These are phyloP conservation scores for Rhinichthys klamathensis DNA, from an alignment of 2,113 vertebrate species.

Conservation along the genomic window DNA sequence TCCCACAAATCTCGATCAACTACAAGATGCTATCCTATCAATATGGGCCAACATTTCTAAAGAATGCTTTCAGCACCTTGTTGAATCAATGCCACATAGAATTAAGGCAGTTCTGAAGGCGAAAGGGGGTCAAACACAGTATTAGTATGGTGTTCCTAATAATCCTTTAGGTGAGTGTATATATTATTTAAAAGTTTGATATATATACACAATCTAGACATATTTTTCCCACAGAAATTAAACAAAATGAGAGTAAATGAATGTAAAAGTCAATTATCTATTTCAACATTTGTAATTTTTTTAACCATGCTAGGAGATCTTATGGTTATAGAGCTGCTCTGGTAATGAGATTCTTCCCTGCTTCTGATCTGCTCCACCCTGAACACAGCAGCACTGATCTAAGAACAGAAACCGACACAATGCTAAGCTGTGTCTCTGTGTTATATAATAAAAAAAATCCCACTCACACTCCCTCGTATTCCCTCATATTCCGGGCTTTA, in stretches of 20 bases:
- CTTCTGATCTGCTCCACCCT: slow-evolving; percentile 21
- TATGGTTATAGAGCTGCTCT: not conserved
- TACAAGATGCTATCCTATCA: too few species aligned
- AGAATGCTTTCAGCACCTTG: too few species aligned
- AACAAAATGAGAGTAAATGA: not conserved
- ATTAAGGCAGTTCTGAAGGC: too few species aligned
- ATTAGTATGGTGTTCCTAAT: too few species aligned
- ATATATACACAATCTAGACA: too few species aligned
- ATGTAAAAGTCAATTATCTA: not conserved
- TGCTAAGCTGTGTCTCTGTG: slow-evolving; percentile 39
- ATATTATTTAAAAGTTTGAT: too few species aligned
- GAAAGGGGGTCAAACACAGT: too few species aligned
- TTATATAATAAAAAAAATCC: slow-evolving; percentile 38
- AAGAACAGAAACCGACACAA: slow-evolving; percentile 46
- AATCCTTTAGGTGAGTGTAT: too few species aligned
- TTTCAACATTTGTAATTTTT: not conserved
- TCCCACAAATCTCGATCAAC: too few species aligned
- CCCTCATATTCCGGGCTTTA: slow-evolving; percentile 40
- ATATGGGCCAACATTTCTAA: too few species aligned
- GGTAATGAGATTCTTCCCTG: slow-evolving; percentile 27
- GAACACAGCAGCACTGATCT: slow-evolving; percentile 10
- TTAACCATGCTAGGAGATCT: not conserved
- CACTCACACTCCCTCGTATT: slow-evolving; percentile 22
- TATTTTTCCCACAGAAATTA: too few species aligned
- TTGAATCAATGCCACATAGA: too few species aligned